phyloP scores from a whole-genome alignment of 2,113 vertebrate species.

The Noturus placidus region DNA sequence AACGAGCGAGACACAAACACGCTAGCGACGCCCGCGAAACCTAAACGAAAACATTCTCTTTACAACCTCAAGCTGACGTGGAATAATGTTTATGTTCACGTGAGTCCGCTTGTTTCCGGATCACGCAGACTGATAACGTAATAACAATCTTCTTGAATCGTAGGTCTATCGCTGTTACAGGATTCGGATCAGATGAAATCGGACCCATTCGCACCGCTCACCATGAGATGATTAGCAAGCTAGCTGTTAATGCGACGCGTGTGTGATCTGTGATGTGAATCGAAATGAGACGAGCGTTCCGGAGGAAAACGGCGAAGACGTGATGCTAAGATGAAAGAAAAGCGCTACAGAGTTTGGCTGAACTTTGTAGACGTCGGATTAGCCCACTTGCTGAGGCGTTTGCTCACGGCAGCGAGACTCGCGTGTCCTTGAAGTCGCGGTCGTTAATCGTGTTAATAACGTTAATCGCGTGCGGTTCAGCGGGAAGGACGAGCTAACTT shows the following conservation, averaged over 20 bases:
- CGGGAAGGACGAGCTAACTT: background rate
- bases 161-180: background rate
- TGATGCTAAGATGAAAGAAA: background rate
- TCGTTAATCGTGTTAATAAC: conserved; percentile 28
- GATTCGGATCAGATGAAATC: background rate
- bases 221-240: background rate
- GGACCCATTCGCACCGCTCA: background rate
- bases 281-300: no score
- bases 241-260: no score
- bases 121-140: background rate
- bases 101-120: background rate
- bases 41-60: no score
- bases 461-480: conserved; percentile 11
- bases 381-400: background rate
- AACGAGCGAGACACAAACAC: no score
- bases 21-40: no score
- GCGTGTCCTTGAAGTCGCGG: background rate
- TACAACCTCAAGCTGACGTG: background rate
- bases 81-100: background rate
- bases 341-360: background rate
- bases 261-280: background rate
- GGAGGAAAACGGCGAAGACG: background rate
- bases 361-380: background rate
- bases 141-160: background rate
- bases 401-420: background rate